These are phyloP conservation scores for Procambarus clarkii DNA, from an alignment of 1,140 invertebrate genomes.

Conservation along the genomic window DNA sequence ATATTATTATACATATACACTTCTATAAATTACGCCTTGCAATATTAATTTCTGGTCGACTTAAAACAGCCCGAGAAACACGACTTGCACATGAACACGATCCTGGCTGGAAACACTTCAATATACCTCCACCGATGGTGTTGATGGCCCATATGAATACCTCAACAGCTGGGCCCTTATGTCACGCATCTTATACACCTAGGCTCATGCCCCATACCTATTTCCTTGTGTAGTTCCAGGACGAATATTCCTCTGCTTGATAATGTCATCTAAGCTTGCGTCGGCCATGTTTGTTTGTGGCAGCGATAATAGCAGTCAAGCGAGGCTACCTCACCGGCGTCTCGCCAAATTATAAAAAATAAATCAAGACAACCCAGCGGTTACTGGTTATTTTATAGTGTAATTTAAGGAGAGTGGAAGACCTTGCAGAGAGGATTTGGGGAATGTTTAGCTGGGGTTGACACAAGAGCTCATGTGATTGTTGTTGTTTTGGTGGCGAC, in stretches of 20 bases:
- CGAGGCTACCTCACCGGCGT: not conserved
- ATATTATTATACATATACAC: no score
- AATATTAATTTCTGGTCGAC: no score
- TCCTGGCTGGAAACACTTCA: no score
- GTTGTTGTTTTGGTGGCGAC: slow-evolving; percentile 50
- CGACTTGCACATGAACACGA: no score
- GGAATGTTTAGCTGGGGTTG: not conserved
- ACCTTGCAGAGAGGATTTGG: not conserved
- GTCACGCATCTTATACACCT: no score
- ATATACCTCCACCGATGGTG: no score
- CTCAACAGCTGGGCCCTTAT: no score
- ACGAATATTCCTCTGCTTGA: slow-evolving; percentile 26
- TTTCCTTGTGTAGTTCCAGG: not conserved
- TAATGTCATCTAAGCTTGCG: slow-evolving; percentile 33
- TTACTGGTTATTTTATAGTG: not conserved
- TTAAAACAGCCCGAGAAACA: no score
- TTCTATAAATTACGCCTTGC: no score
- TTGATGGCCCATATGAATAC: no score
- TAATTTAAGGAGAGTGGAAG: no score
- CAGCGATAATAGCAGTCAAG: not conserved
- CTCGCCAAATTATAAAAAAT: not conserved
- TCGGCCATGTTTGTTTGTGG: slow-evolving; percentile 41
- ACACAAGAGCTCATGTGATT: slow-evolving; percentile 31
- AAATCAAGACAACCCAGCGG: not conserved
- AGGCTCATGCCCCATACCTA: not conserved